Base-by-base conservation (phyloP, 2,113 vertebrate species). In the Natator depressus region DNA sequence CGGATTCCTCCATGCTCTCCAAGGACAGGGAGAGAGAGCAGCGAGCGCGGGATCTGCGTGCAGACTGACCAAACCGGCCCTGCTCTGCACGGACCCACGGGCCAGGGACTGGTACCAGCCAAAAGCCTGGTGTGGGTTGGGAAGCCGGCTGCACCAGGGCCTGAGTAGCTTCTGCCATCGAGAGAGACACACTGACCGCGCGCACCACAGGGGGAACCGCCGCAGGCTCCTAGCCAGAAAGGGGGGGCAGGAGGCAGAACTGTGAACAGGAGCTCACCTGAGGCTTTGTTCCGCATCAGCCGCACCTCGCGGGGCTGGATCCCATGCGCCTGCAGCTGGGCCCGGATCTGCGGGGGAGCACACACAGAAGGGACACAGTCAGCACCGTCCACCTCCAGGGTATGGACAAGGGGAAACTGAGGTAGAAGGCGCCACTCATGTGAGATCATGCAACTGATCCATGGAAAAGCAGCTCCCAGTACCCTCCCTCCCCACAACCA, bases 251-350 rank as follows among this genome's bases (percentile, higher is more conserved):
- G 85, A 90, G 69, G 88, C 54, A 92, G 69, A 89, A 93, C 94
- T 94, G 79, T 80, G 95, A 97, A 97, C 96, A 4, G 96, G 82
- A 90, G 97, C 99, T 99, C 99, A 99, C 99, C 99, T 99, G 99
- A 99, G 59, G 99, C 99, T 98, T 99, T 99, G 97, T 99, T 99
- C 96, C 99, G 98, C 99, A 99, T 99, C 85, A 99, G 98, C 49
- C 99, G 99, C 93, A 99, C 99, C 90, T 99, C 99, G 93, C 98
- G 98, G 17, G 99, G 98, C 94, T 99, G 98, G 96, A 99, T 98
- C n/a, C 98, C 99, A 50, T 99, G 99, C 84, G 99, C 98, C 97
- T 99, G 98, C 93, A 99, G 98, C 80, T 98, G 98, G 62, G 98
- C 97, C n/a, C 99, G 98, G 93, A 99, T 99, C 99, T 99, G 86